Conservation (phyloP, 2,797 vertebrate species). For the Mallotus villosus region DNA sequence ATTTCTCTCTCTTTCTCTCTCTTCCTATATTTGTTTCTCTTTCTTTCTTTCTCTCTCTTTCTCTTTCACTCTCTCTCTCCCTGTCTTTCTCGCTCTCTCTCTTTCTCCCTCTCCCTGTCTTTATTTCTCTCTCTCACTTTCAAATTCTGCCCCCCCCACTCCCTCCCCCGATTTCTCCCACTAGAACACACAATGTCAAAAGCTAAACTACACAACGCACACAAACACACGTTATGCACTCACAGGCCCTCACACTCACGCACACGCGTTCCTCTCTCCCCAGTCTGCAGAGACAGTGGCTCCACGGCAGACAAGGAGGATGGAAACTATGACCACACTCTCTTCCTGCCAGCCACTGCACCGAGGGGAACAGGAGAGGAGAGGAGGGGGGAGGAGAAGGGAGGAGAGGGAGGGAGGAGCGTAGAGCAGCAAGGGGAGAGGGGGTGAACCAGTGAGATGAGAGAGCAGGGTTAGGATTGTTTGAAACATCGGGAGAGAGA, state of each 20-base stretch:
- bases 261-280: not conserved
- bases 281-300: conserved; percentile 14
- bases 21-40: not conserved
- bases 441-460: not conserved
- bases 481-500: no score
- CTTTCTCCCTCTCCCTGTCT: not conserved
- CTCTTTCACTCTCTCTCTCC: not conserved
- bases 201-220: not conserved
- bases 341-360: conserved; percentile 24
- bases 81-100: not conserved
- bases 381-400: not conserved
- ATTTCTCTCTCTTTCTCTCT: not conserved
- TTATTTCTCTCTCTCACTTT: not conserved
- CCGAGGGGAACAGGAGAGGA: conserved; percentile 14
- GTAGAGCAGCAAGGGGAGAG: conserved; percentile 1
- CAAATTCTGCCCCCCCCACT: no score
- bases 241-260: not conserved
- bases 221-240: not conserved
- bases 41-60: not conserved
- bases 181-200: not conserved
- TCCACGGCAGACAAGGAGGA: conserved; percentile 39
- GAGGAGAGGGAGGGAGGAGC: not conserved
- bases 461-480: no score
- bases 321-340: conserved; percentile 56
- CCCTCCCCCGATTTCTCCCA: no score